Conservation (phyloP, 2,113 vertebrate genomes). For the Scartelaos histophorus region DNA sequence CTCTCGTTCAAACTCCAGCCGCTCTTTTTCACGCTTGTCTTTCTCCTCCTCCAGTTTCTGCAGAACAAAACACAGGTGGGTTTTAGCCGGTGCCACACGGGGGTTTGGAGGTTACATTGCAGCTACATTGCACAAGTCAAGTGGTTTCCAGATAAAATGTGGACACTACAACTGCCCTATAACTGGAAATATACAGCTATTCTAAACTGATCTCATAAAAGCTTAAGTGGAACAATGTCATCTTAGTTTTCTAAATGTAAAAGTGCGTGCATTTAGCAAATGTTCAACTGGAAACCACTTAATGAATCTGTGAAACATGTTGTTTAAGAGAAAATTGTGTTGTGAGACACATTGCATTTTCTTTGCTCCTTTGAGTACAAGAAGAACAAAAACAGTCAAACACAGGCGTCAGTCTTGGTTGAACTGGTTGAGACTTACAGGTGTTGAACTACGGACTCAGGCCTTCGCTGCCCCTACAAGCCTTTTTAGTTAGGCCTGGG, state of each 20-base stretch:
- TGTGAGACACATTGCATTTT: constrained; percentile 59
- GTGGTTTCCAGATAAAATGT: constrained; percentile 68
- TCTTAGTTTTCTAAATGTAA: constrained; percentile 25
- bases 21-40: constrained; percentile 94
- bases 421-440: constrained; percentile 98
- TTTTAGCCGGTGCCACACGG: constrained; percentile 52
- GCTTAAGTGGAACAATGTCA: constrained; percentile 30
- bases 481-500: constrained; percentile 99
- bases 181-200: constrained; percentile 16
- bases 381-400: constrained; percentile 70
- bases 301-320: constrained; percentile 43
- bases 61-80: constrained; percentile 81
- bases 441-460: constrained; percentile 98
- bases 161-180: constrained; percentile 37
- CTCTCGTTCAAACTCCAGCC: constrained; percentile 92
- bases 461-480: constrained; percentile 98
- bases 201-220: constrained; percentile 21
- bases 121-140: constrained; percentile 60
- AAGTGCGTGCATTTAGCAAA: constrained; percentile 32
- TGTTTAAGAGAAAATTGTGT: constrained; percentile 53
- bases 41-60: constrained; percentile 99
- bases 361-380: constrained; percentile 65
- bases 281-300: constrained; percentile 68
- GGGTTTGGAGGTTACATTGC: constrained; percentile 45
- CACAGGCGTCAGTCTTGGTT: constrained; percentile 86